Conservation (phyloP, 2,888 invertebrate genomes). For the Coenonympha arcania region DNA sequence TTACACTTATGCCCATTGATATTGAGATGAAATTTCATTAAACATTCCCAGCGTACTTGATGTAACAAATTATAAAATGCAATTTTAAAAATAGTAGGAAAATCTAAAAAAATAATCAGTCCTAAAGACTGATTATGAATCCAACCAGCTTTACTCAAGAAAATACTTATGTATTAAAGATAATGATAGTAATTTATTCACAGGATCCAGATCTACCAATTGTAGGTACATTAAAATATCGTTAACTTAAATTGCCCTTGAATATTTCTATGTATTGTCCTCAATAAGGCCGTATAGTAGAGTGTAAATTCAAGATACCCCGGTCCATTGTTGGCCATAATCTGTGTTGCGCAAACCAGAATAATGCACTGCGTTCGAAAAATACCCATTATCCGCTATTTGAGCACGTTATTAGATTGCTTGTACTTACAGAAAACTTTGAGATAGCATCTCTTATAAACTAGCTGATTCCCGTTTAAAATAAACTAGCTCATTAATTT, state of each 20-base stretch:
- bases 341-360: slow-evolving; percentile 15
- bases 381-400: slow-evolving; percentile 8
- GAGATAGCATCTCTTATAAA: not conserved
- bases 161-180: no score
- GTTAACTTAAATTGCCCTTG: slow-evolving; percentile 6
- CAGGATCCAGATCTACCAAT: not conserved
- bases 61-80: no score
- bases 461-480: not conserved
- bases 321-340: slow-evolving; percentile 12
- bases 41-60: no score
- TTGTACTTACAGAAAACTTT: not conserved
- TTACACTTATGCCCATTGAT: no score
- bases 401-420: slow-evolving; percentile 1
- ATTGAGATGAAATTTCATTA: no score
- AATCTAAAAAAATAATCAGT: no score
- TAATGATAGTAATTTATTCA: no score
- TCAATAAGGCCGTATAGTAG: slow-evolving; percentile 11
- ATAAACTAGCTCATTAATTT: not conserved
- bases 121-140: no score
- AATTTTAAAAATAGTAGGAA: no score
- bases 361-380: slow-evolving; percentile 10
- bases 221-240: not conserved
- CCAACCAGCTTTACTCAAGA: no score
- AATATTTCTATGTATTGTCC: not conserved
- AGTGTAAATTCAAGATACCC: slow-evolving; percentile 1